phyloP scores from a whole-genome alignment of 1,140 invertebrate genomes.

The Drosophila bocki region DNA sequence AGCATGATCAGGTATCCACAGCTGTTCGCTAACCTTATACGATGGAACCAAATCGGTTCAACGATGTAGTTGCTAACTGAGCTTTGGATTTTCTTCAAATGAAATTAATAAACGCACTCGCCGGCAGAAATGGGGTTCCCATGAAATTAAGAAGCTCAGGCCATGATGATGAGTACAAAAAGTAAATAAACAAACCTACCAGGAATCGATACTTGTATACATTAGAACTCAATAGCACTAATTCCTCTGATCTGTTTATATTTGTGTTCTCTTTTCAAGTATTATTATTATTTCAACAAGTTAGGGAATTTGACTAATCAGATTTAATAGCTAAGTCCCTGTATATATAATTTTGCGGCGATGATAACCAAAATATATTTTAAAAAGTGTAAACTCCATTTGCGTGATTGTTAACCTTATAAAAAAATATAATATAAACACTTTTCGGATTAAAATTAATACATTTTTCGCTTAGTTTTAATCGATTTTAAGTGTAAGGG shows the following conservation, averaged over 20 bases:
- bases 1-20: too few relatives aligned
- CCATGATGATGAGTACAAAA: neutral
- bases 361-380: too few relatives aligned
- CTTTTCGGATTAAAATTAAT: too few relatives aligned
- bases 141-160: neutral
- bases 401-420: too few relatives aligned
- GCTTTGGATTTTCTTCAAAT: neutral
- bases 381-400: too few relatives aligned
- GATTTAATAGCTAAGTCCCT: neutral
- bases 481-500: too few relatives aligned
- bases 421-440: too few relatives aligned
- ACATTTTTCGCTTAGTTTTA: too few relatives aligned
- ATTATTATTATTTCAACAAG: neutral
- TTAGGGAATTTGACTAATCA: neutral
- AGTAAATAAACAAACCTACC: slow-evolving; percentile 1
- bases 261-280: neutral
- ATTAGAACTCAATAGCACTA: neutral
- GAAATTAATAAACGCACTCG: neutral
- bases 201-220: neutral
- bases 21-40: too few relatives aligned
- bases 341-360: too few relatives aligned
- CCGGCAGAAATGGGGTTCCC: neutral
- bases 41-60: neutral
- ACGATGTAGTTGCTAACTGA: neutral
- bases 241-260: neutral